These are phyloP conservation scores for Mesembrinibis cayennensis DNA, from an alignment of 2,113 vertebrate genomes.

Conservation along the genomic window DNA sequence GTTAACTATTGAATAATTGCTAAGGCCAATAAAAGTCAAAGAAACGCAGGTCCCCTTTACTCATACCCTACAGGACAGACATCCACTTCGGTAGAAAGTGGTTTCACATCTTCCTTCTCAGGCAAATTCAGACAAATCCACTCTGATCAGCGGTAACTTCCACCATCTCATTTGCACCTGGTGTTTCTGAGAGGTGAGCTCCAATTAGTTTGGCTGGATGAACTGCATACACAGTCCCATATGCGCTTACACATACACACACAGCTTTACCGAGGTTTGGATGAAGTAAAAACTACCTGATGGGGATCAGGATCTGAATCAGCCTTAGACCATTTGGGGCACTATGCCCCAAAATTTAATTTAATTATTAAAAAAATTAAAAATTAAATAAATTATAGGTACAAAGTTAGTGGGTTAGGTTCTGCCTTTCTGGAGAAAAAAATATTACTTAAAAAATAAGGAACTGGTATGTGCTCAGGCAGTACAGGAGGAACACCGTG, in stretches of 20 bases:
- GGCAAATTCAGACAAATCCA: not conserved
- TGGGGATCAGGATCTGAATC: not conserved
- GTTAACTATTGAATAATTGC: not conserved
- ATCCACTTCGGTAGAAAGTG: not conserved
- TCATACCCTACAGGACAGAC: not conserved
- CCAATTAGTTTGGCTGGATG: not conserved
- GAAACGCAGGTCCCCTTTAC: not conserved
- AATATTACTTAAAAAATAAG: not conserved
- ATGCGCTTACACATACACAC: too few relatives aligned
- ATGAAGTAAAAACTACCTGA: not conserved
- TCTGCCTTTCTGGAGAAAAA: not conserved
- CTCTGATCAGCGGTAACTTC: not conserved
- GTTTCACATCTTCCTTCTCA: not conserved
- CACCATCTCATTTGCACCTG: accelerated
- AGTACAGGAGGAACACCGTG: accelerated
- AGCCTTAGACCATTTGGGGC: not conserved
- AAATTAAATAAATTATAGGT: not conserved
- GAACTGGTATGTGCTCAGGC: not conserved
- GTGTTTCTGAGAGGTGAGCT: not conserved
- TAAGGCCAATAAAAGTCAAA: not conserved
- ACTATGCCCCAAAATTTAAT: not conserved
- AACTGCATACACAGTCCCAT: not conserved
- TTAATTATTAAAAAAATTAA: not conserved
- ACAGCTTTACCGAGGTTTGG: not conserved
- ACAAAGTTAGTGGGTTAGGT: not conserved